Base-by-base conservation (phyloP, 2,888 invertebrate species). In the Drosophila paucipuncta region DNA sequence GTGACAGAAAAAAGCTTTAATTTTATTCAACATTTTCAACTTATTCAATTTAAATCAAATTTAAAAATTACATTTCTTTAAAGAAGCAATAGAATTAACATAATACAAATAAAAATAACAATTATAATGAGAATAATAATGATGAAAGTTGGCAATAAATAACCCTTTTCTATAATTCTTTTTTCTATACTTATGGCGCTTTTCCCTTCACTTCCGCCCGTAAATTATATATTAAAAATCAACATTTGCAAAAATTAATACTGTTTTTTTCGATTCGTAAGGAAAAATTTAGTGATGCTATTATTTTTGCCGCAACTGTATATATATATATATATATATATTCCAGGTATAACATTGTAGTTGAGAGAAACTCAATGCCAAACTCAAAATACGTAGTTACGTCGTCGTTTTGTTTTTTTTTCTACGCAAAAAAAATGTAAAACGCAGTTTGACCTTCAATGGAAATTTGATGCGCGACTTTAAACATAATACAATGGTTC, bases 391-490 rank as follows among this genome's bases (percentile, higher is more conserved):
- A 90, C 73, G 76, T 87, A 68, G 76, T 68, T 83, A 47, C 47
- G 47, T 47, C 16, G 47, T 4, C 25, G 25, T 22, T 25, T 47
- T 47, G 16, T 25, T 53, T 13, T 13, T 37, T 39, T 55, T 58
- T 62, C 11, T 62, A 60, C 37, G 59, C 28, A 57, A 57, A 30
- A 57, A 73, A 72, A 71, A 11, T 68, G 59, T 71, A 71, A 82
- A 83, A 76, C 82, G 73, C 82, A 89, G 82, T 82, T 86, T 89
- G 89, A 83, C 89, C 83, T 83, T 83, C 89, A 78, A 53, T 77
- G 86, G 83, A 80, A 89, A 83, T 83, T 83, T 64, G 83, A 83
- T 89, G 78, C 86, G 60, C 47, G 54, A 10, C 64, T 72, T 59
- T 73, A 80, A 39, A 59, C 78, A 61, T 65, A 72, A 62, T 58